These are phyloP conservation scores for Acrocyrtus sp. DNA, from an alignment of 2,888 invertebrate species.

Conservation along the genomic window DNA sequence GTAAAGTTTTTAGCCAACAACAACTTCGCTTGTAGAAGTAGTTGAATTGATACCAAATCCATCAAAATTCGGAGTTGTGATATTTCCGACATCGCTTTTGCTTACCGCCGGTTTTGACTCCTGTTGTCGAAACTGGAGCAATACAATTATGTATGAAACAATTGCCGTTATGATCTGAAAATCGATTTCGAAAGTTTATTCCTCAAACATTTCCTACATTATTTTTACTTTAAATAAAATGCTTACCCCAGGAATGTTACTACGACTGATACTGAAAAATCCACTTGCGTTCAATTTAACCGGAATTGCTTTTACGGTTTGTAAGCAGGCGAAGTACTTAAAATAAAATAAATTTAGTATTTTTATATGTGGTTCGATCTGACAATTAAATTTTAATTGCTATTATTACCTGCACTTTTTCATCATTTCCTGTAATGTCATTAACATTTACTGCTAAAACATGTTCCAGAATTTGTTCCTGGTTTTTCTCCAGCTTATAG, in stretches of 20 bases:
- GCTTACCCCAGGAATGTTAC: conserved; percentile 45
- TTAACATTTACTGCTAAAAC: conserved; percentile 9
- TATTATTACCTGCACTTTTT: conserved; percentile 25
- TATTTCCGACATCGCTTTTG: no score
- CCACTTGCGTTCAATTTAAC: conserved; percentile 39
- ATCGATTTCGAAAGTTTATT: neutral
- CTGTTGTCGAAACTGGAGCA: conserved; percentile 32
- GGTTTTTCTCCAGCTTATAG: conserved; percentile 7
- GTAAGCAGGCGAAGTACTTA: neutral
- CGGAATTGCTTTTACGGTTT: conserved; percentile 20
- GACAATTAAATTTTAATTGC: neutral
- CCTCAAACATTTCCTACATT: neutral
- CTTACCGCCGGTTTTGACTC: no score
- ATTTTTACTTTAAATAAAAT: no score
- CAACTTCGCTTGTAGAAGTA: no score
- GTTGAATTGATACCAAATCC: no score
- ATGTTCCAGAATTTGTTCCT: conserved; percentile 9
- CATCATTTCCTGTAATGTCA: conserved; percentile 10
- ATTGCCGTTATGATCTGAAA: conserved; percentile 28
- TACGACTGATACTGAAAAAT: conserved; percentile 38
- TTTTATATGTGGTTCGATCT: neutral
- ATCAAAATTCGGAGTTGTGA: no score
- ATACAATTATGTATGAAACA: conserved; percentile 42
- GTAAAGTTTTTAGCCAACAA: no score
- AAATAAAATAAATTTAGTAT: neutral